Conservation (phyloP, 35 echinoderm and acorn worm genomes). For the Ophioderma brevispina region DNA sequence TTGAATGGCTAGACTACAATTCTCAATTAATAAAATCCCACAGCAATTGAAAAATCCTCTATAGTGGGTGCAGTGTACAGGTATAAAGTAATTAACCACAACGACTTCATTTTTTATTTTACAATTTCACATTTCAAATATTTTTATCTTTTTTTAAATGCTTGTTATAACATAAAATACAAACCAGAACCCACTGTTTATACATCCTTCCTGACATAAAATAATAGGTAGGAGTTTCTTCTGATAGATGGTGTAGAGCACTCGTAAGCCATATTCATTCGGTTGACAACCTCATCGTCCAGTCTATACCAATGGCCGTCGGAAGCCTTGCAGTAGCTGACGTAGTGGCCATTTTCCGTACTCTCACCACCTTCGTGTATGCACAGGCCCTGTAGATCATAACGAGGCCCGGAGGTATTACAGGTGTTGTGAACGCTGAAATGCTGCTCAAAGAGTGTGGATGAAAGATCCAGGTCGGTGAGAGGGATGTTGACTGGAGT, state of each 20-base stretch:
- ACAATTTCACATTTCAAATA: too few relatives aligned
- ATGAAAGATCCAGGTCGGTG: not conserved
- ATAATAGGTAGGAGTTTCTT: conserved; percentile 36
- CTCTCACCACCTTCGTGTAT: conserved; percentile 40
- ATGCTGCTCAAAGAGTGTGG: conserved; percentile 30
- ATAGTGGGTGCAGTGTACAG: too few relatives aligned
- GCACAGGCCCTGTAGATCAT: conserved; percentile 34
- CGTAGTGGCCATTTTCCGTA: conserved; percentile 42
- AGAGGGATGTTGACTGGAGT: conserved; percentile 32
- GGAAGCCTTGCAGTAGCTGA: not conserved
- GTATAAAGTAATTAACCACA: too few relatives aligned
- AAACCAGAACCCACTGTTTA: not conserved
- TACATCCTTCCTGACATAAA: conserved; percentile 32
- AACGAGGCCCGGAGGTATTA: not conserved
- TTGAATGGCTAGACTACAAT: too few relatives aligned
- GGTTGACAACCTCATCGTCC: conserved; percentile 43
- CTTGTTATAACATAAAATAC: too few relatives aligned
- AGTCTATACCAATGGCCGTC: conserved; percentile 53
- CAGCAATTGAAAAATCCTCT: too few relatives aligned
- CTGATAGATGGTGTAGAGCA: conserved; percentile 6
- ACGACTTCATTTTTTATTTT: too few relatives aligned
- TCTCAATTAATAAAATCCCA: too few relatives aligned
- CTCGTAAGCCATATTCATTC: conserved; percentile 34
- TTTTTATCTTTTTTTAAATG: too few relatives aligned
- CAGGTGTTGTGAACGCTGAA: not conserved